phyloP scores from a whole-genome alignment of 2,113 vertebrate species.

The Leucopsar rothschildi region DNA sequence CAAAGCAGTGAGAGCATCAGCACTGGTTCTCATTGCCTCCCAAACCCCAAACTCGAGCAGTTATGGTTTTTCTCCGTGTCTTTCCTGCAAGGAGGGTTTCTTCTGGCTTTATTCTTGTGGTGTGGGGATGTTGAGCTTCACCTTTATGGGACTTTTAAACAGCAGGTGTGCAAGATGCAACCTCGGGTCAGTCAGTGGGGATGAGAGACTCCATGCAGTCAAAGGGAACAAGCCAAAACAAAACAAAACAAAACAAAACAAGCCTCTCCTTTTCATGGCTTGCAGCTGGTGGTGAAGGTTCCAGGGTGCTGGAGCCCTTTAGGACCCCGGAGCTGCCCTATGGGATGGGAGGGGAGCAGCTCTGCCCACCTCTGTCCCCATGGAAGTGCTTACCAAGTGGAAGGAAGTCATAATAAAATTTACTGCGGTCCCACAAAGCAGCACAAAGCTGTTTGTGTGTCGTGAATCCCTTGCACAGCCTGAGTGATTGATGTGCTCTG shows the following conservation, averaged over 20 bases:
- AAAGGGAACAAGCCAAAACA: background rate
- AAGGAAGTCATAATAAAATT: slow-evolving; percentile 44
- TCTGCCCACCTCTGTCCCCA: background rate
- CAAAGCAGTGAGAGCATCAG: background rate
- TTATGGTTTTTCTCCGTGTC: background rate
- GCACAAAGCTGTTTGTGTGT: background rate
- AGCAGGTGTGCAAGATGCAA: slow-evolving; percentile 58
- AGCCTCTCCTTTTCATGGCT: background rate
- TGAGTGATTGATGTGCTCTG: slow-evolving; percentile 29
- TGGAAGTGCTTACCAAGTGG: slow-evolving; percentile 25
- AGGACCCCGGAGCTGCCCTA: background rate
- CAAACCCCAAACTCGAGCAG: background rate
- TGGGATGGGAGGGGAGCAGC: background rate
- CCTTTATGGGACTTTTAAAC: slow-evolving; percentile 54
- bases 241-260: background rate
- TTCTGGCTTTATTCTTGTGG: background rate
- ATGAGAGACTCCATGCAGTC: slow-evolving; percentile 34
- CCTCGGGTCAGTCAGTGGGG: slow-evolving; percentile 12
- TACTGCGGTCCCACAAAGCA: background rate
- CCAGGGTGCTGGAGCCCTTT: background rate
- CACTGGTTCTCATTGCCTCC: background rate
- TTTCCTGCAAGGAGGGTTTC: background rate
- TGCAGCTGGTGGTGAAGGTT: slow-evolving; percentile 25
- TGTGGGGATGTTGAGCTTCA: background rate
- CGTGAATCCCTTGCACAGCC: background rate